Evolutionary conservation across 2,888 invertebrate species (phyloP).

Genomic region (Philhelius pedissequus): DNA sequence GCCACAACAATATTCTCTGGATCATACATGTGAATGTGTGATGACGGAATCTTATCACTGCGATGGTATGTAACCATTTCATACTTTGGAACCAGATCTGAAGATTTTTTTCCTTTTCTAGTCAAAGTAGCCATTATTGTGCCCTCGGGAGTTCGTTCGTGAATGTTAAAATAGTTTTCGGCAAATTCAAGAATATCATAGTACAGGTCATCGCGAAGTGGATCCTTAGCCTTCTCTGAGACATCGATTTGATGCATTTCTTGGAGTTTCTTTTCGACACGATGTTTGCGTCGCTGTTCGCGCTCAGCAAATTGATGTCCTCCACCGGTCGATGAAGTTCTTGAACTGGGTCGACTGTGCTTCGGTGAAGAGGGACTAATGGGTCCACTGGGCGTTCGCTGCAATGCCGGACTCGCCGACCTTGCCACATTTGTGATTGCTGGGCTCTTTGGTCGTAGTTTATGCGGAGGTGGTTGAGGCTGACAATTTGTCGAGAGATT

Average conservation of each 20-base stretch:
- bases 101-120: conserved; percentile 86
- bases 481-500: background rate
- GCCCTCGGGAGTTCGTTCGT: conserved; percentile 91
- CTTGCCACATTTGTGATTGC: conserved; percentile 74
- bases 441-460: conserved; percentile 76
- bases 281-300: conserved; percentile 88
- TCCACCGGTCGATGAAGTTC: conserved; percentile 80
- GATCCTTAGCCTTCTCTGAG: conserved; percentile 76
- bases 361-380: conserved; percentile 79
- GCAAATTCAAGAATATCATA: conserved; percentile 95
- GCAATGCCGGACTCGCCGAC: conserved; percentile 72
- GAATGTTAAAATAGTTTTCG: conserved; percentile 94
- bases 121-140: conserved; percentile 93
- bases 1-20: conserved; percentile 95
- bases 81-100: conserved; percentile 91
- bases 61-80: conserved; percentile 96
- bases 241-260: conserved; percentile 84
- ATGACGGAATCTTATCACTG: conserved; percentile 92
- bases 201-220: conserved; percentile 81
- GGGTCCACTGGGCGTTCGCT: conserved; percentile 70
- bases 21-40: conserved; percentile 96
- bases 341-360: conserved; percentile 80
- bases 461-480: conserved; percentile 71
- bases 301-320: conserved; percentile 82
- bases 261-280: conserved; percentile 91